Evolutionary conservation across 1,140 invertebrate genomes (phyloP).

Genomic region (Zaprionus gabonicus): DNA sequence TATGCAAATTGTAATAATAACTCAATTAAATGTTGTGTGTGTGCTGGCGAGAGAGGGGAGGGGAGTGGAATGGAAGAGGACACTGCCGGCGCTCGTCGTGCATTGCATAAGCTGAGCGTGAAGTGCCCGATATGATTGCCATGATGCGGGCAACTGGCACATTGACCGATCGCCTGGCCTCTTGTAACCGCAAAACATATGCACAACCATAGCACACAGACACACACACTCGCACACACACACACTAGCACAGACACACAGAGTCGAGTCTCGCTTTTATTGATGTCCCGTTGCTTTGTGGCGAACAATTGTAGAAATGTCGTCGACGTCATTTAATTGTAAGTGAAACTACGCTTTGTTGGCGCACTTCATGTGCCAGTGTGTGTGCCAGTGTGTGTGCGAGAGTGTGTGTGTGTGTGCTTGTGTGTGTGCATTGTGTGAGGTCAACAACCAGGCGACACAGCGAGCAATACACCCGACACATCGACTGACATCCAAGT

Average conservation of each 20-base stretch:
- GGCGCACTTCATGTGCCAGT: conserved; percentile 34
- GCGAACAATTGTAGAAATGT: conserved; percentile 77
- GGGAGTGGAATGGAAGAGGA: background rate
- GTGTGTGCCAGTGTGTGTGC: conserved; percentile 29
- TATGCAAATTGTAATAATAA: conserved; percentile 80
- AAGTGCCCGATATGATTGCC: conserved; percentile 49
- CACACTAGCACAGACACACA: conserved; percentile 22
- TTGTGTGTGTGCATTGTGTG: conserved; percentile 48
- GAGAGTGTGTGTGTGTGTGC: conserved; percentile 18
- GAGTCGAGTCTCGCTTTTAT: conserved; percentile 69
- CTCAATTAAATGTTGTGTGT: conserved; percentile 71
- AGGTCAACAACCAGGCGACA: conserved; percentile 72
- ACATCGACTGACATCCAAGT: conserved; percentile 57
- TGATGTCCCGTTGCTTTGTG: conserved; percentile 81
- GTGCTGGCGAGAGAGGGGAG: background rate
- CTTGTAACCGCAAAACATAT: conserved; percentile 29
- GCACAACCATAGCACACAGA: conserved; percentile 18
- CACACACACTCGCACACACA: conserved; percentile 17
- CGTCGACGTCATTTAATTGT: conserved; percentile 80
- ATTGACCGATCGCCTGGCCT: conserved; percentile 67
- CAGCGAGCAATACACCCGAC: conserved; percentile 68
- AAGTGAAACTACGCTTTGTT: conserved; percentile 80
- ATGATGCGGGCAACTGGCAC: conserved; percentile 77
- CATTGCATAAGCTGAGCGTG: conserved; percentile 46
- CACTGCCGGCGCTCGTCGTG: background rate